phyloP scores from a whole-genome alignment of 2,888 invertebrate genomes.

The Chloromyia formosa region DNA sequence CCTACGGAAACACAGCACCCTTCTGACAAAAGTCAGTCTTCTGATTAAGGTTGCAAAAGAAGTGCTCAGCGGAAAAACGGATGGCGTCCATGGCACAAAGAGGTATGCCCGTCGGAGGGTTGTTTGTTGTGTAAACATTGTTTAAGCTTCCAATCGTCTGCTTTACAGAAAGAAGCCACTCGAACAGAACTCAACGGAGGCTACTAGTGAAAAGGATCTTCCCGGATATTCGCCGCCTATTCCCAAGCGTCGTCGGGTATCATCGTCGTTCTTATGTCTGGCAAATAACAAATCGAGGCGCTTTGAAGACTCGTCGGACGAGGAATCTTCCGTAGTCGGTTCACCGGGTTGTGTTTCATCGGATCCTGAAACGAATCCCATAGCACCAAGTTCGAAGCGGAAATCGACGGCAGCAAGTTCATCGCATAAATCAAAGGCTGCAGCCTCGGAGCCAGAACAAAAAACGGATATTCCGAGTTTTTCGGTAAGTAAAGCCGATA shows the following conservation, averaged over 20 bases:
- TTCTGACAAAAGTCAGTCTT: slow-evolving; percentile 27
- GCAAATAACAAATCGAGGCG: slow-evolving; percentile 15
- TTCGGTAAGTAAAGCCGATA: slow-evolving; percentile 29
- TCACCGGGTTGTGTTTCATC: slow-evolving; percentile 1
- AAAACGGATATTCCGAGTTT: slow-evolving; percentile 13
- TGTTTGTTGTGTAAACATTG: no score
- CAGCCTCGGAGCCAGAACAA: neutral
- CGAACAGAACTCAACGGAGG: slow-evolving; percentile 11
- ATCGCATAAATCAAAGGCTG: neutral
- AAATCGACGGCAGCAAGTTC: neutral
- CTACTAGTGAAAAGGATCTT: slow-evolving; percentile 45
- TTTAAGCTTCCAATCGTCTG: no score
- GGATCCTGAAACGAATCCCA: neutral
- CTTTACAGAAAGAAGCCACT: neutral
- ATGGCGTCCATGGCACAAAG: neutral
- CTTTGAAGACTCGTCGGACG: neutral
- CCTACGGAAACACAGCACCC: slow-evolving; percentile 30
- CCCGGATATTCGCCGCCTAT: slow-evolving; percentile 42
- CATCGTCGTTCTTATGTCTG: slow-evolving; percentile 50
- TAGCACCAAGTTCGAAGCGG: neutral
- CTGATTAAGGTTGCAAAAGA: slow-evolving; percentile 16
- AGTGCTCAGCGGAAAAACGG: neutral
- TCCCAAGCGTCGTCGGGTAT: slow-evolving; percentile 48
- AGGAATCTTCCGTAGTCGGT: neutral
- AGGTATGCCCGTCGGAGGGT: slow-evolving; percentile 4